These are phyloP conservation scores for Leptura quadrifasciata DNA, from an alignment of 2,888 invertebrate genomes.

Conservation along the genomic window DNA sequence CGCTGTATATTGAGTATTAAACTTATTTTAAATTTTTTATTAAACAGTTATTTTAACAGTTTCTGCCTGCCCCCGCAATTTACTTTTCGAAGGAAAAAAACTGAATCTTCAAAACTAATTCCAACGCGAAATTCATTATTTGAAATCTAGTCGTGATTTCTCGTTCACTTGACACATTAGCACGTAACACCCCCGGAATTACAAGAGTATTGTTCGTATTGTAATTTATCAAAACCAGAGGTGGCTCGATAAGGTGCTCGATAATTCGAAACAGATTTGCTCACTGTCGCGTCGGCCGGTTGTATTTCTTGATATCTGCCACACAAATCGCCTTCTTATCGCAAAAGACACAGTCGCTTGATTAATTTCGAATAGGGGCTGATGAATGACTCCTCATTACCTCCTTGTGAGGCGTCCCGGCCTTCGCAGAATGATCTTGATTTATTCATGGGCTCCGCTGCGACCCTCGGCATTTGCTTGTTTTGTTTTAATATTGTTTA, in stretches of 20 bases:
- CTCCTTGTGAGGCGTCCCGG: slow-evolving; percentile 3
- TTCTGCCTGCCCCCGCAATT: too few relatives aligned
- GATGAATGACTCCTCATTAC: slow-evolving; percentile 23
- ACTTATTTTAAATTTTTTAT: too few relatives aligned
- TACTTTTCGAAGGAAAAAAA: too few relatives aligned
- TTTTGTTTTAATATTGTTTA: slow-evolving; percentile 20
- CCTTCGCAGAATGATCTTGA: slow-evolving; percentile 13
- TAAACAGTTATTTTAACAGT: too few relatives aligned
- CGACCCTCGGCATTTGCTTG: slow-evolving; percentile 10
- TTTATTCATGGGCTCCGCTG: not conserved
- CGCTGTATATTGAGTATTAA: too few relatives aligned
- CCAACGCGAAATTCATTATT: too few relatives aligned
- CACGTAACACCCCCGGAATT: too few relatives aligned
- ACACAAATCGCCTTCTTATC: slow-evolving; percentile 30
- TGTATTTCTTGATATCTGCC: slow-evolving; percentile 15
- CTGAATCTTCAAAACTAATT: too few relatives aligned
- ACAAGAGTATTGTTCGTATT: not conserved
- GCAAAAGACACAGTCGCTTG: slow-evolving; percentile 30
- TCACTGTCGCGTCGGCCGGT: not conserved
- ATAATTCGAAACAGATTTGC: slow-evolving; percentile 12
- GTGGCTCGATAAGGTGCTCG: slow-evolving; percentile 11
- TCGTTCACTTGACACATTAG: too few relatives aligned
- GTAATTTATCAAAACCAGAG: not conserved
- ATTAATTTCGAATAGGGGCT: slow-evolving; percentile 32
- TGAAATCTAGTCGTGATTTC: too few relatives aligned